Conservation (phyloP, 2,797 vertebrate species). For the Helarctos malayanus region DNA sequence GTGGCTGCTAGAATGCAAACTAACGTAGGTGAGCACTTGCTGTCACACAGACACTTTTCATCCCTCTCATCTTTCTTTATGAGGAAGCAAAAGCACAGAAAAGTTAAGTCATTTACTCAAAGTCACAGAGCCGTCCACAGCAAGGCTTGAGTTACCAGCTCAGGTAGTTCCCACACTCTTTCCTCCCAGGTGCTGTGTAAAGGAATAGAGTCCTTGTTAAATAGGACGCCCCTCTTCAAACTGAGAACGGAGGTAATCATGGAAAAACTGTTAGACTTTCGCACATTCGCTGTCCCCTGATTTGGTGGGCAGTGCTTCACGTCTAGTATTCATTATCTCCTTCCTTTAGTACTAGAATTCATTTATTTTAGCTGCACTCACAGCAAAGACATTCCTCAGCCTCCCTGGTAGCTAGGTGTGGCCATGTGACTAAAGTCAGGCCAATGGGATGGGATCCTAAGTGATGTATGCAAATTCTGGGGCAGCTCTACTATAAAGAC, state of each 20-base stretch:
- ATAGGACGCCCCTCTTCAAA: background rate
- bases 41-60: background rate
- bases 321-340: background rate
- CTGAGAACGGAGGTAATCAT: constrained; percentile 54
- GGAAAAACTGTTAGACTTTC: constrained; percentile 44
- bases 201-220: background rate
- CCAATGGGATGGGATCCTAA: background rate
- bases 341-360: background rate
- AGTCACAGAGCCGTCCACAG: background rate
- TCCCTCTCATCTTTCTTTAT: background rate
- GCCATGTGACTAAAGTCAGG: background rate
- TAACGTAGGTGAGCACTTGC: background rate
- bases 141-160: background rate
- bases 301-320: background rate
- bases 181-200: background rate
- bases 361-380: background rate
- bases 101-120: background rate
- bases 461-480: background rate
- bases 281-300: constrained; percentile 9
- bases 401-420: background rate
- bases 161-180: background rate
- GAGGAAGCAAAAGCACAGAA: constrained; percentile 31
- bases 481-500: background rate
- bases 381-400: background rate
- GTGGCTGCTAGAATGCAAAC: background rate